phyloP scores from a whole-genome alignment of 2,888 invertebrate species.

The Mythimna lalbum region DNA sequence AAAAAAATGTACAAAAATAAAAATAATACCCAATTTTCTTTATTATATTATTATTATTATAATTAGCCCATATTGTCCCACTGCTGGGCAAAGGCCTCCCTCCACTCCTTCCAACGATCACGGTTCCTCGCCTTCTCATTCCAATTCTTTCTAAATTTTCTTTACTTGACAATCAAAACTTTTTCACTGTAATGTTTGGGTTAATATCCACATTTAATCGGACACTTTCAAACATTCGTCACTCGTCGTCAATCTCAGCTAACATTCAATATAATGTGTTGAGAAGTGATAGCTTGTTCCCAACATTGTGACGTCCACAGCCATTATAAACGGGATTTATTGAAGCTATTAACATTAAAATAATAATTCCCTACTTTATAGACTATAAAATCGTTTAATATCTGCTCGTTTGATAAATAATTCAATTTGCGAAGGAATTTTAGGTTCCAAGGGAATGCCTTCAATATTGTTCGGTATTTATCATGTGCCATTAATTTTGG shows the following conservation, averaged over 20 bases:
- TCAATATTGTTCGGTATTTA: slow-evolving; percentile 55
- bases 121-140: no score
- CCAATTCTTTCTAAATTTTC: no score
- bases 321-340: slow-evolving; percentile 82
- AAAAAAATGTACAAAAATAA: no score
- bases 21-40: no score
- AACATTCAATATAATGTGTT: slow-evolving; percentile 21
- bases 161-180: no score
- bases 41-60: no score
- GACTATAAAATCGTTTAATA: slow-evolving; percentile 87
- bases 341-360: slow-evolving; percentile 85
- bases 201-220: neutral
- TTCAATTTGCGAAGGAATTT: slow-evolving; percentile 79
- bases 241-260: slow-evolving; percentile 4
- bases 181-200: neutral
- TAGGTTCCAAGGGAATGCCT: slow-evolving; percentile 52
- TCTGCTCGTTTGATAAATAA: slow-evolving; percentile 84
- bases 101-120: no score
- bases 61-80: no score
- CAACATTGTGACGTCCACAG: slow-evolving; percentile 77
- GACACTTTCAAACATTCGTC: neutral
- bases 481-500: slow-evolving; percentile 55
- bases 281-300: slow-evolving; percentile 42
- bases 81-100: no score
- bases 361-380: slow-evolving; percentile 86